Evolutionary conservation across 2,797 vertebrate genomes (phyloP).

Genomic region (Octomys mimax): DNA sequence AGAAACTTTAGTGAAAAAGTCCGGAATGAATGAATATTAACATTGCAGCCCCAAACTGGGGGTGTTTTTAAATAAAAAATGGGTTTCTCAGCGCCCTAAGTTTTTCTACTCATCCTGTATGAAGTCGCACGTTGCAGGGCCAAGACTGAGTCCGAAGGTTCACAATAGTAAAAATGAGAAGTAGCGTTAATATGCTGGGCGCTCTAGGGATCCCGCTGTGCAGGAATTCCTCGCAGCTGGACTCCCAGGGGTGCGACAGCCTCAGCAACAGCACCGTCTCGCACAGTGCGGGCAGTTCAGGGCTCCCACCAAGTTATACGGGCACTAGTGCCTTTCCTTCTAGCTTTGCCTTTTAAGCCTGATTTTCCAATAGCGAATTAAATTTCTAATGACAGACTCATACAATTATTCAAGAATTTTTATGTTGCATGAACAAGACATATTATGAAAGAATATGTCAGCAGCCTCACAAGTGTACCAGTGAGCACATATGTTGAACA

Average conservation of each 20-base stretch:
- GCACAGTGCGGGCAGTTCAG: neutral
- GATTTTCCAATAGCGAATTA: neutral
- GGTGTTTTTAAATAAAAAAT: neutral
- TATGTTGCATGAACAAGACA: neutral
- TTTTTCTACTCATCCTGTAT: neutral
- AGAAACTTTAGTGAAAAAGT: neutral
- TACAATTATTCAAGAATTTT: constrained; percentile 15
- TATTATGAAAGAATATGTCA: neutral
- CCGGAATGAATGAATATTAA: neutral
- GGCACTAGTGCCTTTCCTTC: neutral
- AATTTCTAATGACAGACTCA: constrained; percentile 12
- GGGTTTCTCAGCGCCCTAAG: neutral
- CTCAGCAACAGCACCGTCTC: neutral
- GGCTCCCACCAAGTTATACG: neutral
- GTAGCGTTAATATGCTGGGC: neutral
- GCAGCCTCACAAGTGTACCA: neutral
- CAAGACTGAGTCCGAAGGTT: neutral
- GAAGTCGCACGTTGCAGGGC: neutral
- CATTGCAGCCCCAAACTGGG: neutral
- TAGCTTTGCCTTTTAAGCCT: neutral
- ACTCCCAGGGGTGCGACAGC: neutral
- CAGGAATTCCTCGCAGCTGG: neutral
- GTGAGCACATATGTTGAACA: neutral
- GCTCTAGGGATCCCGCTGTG: neutral
- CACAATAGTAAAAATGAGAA: neutral